These are phyloP conservation scores for Villa cingulata DNA, from an alignment of 2,888 invertebrate species.

Conservation along the genomic window DNA sequence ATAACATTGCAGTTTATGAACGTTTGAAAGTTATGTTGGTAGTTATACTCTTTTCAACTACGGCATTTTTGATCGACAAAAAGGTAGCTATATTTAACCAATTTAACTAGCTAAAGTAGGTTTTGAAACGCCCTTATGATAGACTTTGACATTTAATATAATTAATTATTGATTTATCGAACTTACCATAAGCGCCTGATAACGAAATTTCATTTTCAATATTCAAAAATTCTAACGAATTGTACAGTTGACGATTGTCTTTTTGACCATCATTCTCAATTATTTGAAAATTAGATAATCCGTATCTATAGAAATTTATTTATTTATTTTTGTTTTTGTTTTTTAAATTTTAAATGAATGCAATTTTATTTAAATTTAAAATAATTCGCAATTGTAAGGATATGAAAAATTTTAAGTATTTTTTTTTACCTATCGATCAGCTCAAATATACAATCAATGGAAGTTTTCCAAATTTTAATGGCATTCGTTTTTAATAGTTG, in stretches of 20 bases:
- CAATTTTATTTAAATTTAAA: too few relatives aligned
- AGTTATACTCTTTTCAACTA: too few relatives aligned
- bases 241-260: constrained; percentile 30
- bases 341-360: not conserved
- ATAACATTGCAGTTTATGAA: too few relatives aligned
- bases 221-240: constrained; percentile 28
- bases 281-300: constrained; percentile 29
- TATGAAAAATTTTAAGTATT: too few relatives aligned
- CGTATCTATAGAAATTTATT: constrained; percentile 22
- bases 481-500: constrained; percentile 33
- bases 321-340: not conserved
- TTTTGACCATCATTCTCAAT: constrained; percentile 23
- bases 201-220: constrained; percentile 25
- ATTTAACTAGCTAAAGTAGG: too few relatives aligned
- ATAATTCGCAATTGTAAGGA: too few relatives aligned
- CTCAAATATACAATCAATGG: constrained; percentile 31
- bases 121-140: too few relatives aligned
- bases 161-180: too few relatives aligned
- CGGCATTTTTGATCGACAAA: too few relatives aligned
- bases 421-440: constrained; percentile 27
- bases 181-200: constrained; percentile 4
- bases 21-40: too few relatives aligned
- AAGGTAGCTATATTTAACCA: too few relatives aligned
- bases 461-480: constrained; percentile 28
- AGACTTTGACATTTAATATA: too few relatives aligned